A percentile compares a stretch with the other conserved stretches of the same genome.
Conservation (phyloP, 2,888 invertebrate genomes). For the Meta bourneti region DNA sequence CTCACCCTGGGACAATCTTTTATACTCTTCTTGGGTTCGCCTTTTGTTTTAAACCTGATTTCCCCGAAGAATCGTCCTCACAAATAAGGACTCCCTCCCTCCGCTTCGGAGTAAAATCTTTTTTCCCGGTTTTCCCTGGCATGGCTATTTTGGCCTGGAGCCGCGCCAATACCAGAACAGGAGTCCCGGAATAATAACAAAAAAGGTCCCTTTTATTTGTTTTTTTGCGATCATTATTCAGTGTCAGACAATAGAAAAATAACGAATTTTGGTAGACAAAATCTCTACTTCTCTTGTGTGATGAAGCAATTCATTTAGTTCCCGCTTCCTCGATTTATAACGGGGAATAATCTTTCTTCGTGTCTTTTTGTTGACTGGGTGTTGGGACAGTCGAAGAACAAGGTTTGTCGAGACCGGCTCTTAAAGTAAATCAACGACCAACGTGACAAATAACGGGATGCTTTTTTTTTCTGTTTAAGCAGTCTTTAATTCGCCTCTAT, state of each 20-base stretch:
- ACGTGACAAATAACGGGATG: background rate
- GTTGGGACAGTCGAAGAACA: background rate
- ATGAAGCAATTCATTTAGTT: conserved; percentile 37
- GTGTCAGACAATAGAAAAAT: conserved; percentile 38
- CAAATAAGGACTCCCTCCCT: conserved; percentile 48
- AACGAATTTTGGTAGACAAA: conserved; percentile 27
- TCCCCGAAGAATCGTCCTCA: conserved; percentile 62
- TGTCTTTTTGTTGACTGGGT: background rate
- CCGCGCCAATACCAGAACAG: conserved; percentile 39
- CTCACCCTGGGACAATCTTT: conserved; percentile 63
- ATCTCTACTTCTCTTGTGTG: conserved; percentile 24
- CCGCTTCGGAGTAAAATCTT: background rate
- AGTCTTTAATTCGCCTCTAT: too few species aligned
- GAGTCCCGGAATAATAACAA: conserved; percentile 5
- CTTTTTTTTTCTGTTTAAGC: background rate
- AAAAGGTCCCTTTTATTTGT: conserved; percentile 2
- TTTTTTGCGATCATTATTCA: conserved; percentile 38
- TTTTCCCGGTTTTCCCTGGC: conserved; percentile 33
- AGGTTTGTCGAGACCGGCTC: background rate
- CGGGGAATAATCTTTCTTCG: background rate
- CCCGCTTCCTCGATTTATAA: conserved; percentile 5
- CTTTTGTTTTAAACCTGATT: conserved; percentile 73
- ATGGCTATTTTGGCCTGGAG: conserved; percentile 64
- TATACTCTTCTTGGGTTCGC: conserved; percentile 35
- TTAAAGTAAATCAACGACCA: background rate